phyloP scores from a whole-genome alignment of 2,888 invertebrate genomes.

The Nipponacmea schrenckii region DNA sequence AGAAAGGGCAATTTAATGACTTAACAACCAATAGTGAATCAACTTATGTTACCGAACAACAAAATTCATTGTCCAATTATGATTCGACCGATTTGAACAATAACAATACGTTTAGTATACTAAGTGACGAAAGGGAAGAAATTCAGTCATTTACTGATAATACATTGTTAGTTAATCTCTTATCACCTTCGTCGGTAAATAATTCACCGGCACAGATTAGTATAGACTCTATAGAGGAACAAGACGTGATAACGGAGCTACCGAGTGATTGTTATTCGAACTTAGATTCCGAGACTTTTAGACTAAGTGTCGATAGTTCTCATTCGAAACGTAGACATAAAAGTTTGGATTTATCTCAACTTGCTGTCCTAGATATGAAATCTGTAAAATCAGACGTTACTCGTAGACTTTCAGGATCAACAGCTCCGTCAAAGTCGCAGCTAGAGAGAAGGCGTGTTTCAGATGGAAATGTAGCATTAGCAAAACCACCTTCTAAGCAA shows the following conservation, averaged over 20 bases:
- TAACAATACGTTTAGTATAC: not conserved
- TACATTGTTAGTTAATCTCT: not conserved
- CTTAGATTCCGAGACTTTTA: not conserved
- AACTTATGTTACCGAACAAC: not conserved
- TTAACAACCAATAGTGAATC: not conserved
- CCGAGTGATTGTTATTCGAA: not conserved
- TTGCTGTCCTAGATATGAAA: constrained; percentile 12
- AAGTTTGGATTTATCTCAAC: constrained; percentile 14
- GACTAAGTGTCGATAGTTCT: not conserved
- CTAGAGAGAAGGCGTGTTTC: not conserved
- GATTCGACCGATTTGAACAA: not conserved
- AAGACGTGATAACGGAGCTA: not conserved
- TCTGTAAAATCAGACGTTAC: constrained; percentile 22
- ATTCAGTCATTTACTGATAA: not conserved
- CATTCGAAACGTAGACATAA: not conserved
- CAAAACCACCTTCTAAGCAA: not conserved
- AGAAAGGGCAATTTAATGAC: constrained; percentile 3
- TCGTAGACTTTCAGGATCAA: constrained; percentile 19
- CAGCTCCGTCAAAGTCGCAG: not conserved
- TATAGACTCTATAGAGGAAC: not conserved
- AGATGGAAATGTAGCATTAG: not conserved
- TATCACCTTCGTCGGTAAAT: not conserved
- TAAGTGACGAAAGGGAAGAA: not conserved
- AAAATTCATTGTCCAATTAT: not conserved
- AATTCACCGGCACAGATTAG: not conserved